Base-by-base conservation (phyloP, 2,797 vertebrate species). In the Notolabrus celidotus region DNA sequence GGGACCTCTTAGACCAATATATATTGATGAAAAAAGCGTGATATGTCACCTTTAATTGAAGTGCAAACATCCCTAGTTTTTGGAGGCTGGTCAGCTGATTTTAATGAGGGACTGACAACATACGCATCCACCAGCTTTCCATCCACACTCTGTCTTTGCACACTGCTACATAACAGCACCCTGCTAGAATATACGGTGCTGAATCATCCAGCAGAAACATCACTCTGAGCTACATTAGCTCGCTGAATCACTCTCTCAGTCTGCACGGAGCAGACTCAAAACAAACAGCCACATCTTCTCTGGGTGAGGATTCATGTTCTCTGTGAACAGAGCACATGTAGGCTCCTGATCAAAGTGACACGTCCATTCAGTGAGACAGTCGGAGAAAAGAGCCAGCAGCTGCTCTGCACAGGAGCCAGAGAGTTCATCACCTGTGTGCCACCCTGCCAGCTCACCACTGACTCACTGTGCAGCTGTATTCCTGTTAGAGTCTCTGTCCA, bases 321-420 rank as follows among this genome's bases (percentile, higher is more conserved):
- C 29, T 62, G 54, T 23, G 57, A 69, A 72, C 31, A 16, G 47
- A 59, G 38, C 50, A 45, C 12, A 54, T 45, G 33, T 1, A 1
- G 5, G 46, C 49, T 74, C 47, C 53, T 78, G 61, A 72, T 77
- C 68, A 69, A 70, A 72, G 57, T 73, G 74, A 74, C 66, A 43
- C 22, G 12, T 23, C 12, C 56, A 31, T 63, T 54, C 34, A 19
- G 47, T 23, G 20, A 71, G 70, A 65, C 56, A 45, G 31, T 52
- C 19, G 43, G 43, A 43, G 51, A 38, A 27, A 55, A 39, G 34
- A 33, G 49, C 23, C 17, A 10, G 25, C 45, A 55, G 54, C 58
- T 42, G 14, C 55, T 22, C 25, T 46, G 22, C 27, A 33, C 2
- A 31, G 34, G 17, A 49, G 38, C 41, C 20, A 19, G 15, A 55